Evolutionary conservation across 2,888 invertebrate species (phyloP).

Genomic region (Zeuzera pyrina): DNA sequence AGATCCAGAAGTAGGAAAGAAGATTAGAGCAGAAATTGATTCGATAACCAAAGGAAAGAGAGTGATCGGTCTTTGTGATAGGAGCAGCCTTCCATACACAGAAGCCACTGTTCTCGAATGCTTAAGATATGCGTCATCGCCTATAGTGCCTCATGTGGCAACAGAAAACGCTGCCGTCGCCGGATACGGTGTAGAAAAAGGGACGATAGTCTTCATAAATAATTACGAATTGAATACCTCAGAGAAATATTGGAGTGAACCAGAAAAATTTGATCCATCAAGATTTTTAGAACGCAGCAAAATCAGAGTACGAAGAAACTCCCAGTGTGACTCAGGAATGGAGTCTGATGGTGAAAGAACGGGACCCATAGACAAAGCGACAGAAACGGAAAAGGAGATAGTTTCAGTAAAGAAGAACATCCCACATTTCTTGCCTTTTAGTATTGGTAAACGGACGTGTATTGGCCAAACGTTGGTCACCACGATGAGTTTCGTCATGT

Average conservation of each 20-base stretch:
- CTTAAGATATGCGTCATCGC: slow-evolving; percentile 85
- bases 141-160: slow-evolving; percentile 92
- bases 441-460: slow-evolving; percentile 89
- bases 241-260: slow-evolving; percentile 80
- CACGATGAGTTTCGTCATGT: slow-evolving; percentile 81
- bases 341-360: slow-evolving; percentile 60
- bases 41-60: slow-evolving; percentile 68
- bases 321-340: slow-evolving; percentile 71
- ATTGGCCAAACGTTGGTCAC: slow-evolving; percentile 87
- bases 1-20: slow-evolving; percentile 76
- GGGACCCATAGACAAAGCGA: slow-evolving; percentile 27
- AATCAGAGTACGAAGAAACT: slow-evolving; percentile 43
- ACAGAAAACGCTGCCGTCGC: slow-evolving; percentile 81
- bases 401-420: slow-evolving; percentile 67
- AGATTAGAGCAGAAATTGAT: slow-evolving; percentile 81
- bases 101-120: slow-evolving; percentile 88
- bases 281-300: slow-evolving; percentile 76
- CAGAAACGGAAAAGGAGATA: slow-evolving; percentile 44
- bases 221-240: slow-evolving; percentile 86
- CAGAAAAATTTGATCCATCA: slow-evolving; percentile 81
- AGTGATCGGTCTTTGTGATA: slow-evolving; percentile 77
- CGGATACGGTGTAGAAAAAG: slow-evolving; percentile 81
- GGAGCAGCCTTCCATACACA: slow-evolving; percentile 81
- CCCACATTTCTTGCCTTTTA: slow-evolving; percentile 87
- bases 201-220: slow-evolving; percentile 87